Percentiles rank a stretch among this genome's conserved stretches.
These are phyloP conservation scores for Hozukius guyotensis DNA, from an alignment of 2,797 vertebrate species.

Conservation along the genomic window DNA sequence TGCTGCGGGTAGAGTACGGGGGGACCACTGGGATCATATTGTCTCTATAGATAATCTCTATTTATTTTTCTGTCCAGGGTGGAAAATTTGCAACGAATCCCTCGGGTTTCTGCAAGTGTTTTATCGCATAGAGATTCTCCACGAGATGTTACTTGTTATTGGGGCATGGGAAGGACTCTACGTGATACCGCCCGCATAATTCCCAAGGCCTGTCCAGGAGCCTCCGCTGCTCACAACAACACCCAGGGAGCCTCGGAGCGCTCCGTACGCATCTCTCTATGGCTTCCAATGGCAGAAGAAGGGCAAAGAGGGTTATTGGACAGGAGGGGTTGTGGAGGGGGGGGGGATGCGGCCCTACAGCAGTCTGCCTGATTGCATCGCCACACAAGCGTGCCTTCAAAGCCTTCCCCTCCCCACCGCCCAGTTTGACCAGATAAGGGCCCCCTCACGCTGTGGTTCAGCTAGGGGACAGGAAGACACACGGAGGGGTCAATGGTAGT, in stretches of 20 bases:
- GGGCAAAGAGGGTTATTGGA: conserved; percentile 53
- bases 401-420: conserved; percentile 78
- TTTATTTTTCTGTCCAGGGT: conserved; percentile 82
- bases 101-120: conserved; percentile 65
- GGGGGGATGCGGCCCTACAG: conserved; percentile 63
- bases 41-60: conserved; percentile 80
- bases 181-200: conserved; percentile 57
- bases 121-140: conserved; percentile 72
- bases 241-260: conserved; percentile 22
- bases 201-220: conserved; percentile 47
- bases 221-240: conserved; percentile 33
- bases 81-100: conserved; percentile 79
- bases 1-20: conserved; percentile 37
- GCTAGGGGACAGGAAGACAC: conserved; percentile 82
- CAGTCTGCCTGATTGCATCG: conserved; percentile 83
- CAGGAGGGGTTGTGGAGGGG: conserved; percentile 14
- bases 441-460: conserved; percentile 79
- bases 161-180: conserved; percentile 48
- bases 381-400: conserved; percentile 83
- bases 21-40: conserved; percentile 66
- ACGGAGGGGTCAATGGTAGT: conserved; percentile 77
- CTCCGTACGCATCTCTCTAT: conserved; percentile 30
- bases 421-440: conserved; percentile 86
- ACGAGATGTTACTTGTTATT: conserved; percentile 61
- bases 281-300: conserved; percentile 43